Percentiles rank a stretch among this genome's conserved stretches.
phyloP scores from a whole-genome alignment of 2,797 vertebrate species.

The Carapus acus region DNA sequence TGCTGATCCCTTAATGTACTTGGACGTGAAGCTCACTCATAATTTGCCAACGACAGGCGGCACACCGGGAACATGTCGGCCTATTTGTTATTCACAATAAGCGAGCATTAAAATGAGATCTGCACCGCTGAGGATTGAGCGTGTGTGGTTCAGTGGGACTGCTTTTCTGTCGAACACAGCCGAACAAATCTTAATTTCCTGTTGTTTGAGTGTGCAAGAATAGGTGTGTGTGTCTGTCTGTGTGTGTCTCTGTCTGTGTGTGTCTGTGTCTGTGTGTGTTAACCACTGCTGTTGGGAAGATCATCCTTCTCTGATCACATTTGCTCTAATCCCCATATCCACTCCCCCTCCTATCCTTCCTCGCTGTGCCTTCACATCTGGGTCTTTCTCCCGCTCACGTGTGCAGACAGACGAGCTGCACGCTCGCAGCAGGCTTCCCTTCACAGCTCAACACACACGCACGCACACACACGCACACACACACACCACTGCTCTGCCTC shows the following conservation, averaged over 20 bases:
- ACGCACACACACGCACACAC: slow-evolving; percentile 20
- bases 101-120: slow-evolving; percentile 30
- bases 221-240: slow-evolving; percentile 21
- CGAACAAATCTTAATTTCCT: slow-evolving; percentile 44
- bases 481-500: slow-evolving; percentile 34
- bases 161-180: slow-evolving; percentile 28
- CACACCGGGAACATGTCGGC: slow-evolving; percentile 28
- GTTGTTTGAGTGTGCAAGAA: slow-evolving; percentile 29
- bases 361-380: slow-evolving; percentile 65
- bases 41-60: slow-evolving; percentile 30
- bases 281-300: slow-evolving; percentile 57
- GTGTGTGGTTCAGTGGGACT: slow-evolving; percentile 23
- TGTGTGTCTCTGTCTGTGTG: slow-evolving; percentile 11
- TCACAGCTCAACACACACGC: slow-evolving; percentile 40
- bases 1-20: slow-evolving; percentile 44
- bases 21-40: slow-evolving; percentile 19
- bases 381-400: slow-evolving; percentile 69
- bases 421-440: slow-evolving; percentile 61
- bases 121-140: slow-evolving; percentile 18
- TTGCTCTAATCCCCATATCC: slow-evolving; percentile 50
- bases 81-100: slow-evolving; percentile 42
- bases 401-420: slow-evolving; percentile 65
- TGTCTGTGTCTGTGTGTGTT: slow-evolving; percentile 16
- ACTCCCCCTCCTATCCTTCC: slow-evolving; percentile 22
- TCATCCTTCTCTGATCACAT: slow-evolving; percentile 65